Evolutionary conservation across 2,797 vertebrate species (phyloP).

Genomic region (Siniperca obscura): DNA sequence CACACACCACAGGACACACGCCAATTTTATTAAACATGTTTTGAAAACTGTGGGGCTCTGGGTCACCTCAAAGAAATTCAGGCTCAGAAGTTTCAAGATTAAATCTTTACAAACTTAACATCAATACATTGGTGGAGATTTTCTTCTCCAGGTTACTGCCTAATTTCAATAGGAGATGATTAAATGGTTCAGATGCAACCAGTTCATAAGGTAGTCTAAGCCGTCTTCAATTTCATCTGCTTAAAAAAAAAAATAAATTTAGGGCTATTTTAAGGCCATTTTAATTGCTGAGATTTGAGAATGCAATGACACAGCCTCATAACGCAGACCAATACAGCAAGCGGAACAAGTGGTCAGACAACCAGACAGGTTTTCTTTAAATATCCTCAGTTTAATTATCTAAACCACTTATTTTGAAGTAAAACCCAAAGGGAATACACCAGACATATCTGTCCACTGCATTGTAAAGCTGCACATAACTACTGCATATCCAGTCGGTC

Average conservation of each 20-base stretch:
- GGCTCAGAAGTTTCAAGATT: background rate
- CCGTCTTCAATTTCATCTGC: constrained; percentile 4
- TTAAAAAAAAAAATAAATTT: background rate
- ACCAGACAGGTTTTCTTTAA: constrained; percentile 4
- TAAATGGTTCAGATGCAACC: background rate
- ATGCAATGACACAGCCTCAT: constrained; percentile 9
- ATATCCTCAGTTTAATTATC: constrained; percentile 19
- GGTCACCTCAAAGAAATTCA: constrained; percentile 22
- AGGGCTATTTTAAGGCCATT: constrained; percentile 20
- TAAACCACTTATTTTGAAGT: background rate
- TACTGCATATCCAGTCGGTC: background rate
- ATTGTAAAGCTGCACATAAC: background rate
- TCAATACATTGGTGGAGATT: background rate
- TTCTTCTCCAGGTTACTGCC: background rate
- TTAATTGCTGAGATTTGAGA: constrained; percentile 20
- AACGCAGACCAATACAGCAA: background rate
- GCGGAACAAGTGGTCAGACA: background rate
- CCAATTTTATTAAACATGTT: constrained; percentile 45
- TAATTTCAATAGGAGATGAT: background rate
- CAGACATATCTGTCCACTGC: constrained; percentile 7
- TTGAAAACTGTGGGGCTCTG: constrained; percentile 27
- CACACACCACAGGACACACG: constrained; percentile 49
- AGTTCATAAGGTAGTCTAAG: background rate
- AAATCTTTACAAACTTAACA: constrained; percentile 30
- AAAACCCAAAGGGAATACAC: background rate